Conservation (phyloP, 2,888 invertebrate genomes). For the Serripes groenlandicus region DNA sequence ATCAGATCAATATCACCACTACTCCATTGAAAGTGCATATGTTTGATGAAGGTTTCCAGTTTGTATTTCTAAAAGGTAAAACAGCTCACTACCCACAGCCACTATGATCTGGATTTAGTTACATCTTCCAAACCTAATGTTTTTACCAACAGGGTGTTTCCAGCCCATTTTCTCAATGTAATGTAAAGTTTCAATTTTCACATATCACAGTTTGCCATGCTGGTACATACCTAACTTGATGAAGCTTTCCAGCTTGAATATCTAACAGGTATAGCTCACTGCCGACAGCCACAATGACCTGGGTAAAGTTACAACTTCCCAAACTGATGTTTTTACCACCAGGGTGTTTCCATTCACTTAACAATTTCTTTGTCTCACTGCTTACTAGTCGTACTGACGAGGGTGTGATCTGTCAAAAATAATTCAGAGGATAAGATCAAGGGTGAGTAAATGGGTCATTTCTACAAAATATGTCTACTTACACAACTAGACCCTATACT, state of each 20-base stretch:
- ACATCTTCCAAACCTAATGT: conserved; percentile 95
- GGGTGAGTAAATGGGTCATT: too few relatives aligned
- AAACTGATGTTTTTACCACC: conserved; percentile 93
- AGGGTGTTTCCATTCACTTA: conserved; percentile 84
- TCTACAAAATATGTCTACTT: too few relatives aligned
- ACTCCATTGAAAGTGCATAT: too few relatives aligned
- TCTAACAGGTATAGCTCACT: conserved; percentile 94
- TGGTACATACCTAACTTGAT: conserved; percentile 77
- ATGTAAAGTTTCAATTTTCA: too few relatives aligned
- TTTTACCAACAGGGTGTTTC: conserved; percentile 88
- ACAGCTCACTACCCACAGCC: conserved; percentile 95
- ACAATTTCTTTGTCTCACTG: conserved; percentile 89
- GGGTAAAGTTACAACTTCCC: conserved; percentile 92
- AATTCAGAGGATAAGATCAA: too few relatives aligned
- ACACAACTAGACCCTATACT: too few relatives aligned
- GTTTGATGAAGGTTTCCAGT: conserved; percentile 85
- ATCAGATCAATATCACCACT: too few relatives aligned
- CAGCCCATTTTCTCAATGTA: too few relatives aligned
- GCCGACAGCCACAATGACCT: conserved; percentile 95
- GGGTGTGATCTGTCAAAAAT: conserved; percentile 91
- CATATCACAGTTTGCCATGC: neutral
- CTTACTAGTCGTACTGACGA: conserved; percentile 91
- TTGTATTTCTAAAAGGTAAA: conserved; percentile 93
- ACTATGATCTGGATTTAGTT: conserved; percentile 92
- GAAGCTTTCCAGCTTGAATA: conserved; percentile 88